Percentiles rank a stretch among this genome's conserved stretches.
Evolutionary conservation across 1,140 invertebrate genomes (phyloP).

Genomic region (Drosophila quadrilineata): DNA sequence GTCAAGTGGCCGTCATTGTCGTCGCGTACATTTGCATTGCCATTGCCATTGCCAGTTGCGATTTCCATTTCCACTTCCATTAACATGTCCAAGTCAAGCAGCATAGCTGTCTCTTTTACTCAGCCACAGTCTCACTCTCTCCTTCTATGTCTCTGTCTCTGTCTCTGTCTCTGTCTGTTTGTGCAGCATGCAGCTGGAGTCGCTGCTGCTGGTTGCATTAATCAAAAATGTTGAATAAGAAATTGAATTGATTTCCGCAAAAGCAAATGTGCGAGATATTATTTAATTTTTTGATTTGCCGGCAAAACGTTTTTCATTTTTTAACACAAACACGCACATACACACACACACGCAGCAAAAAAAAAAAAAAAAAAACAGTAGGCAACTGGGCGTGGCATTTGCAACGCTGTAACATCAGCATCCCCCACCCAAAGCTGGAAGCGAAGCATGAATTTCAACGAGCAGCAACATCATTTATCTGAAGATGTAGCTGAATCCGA

Average conservation of each 20-base stretch:
- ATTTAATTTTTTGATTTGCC: slow-evolving; percentile 57
- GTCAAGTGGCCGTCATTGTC: slow-evolving; percentile 62
- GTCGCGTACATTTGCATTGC: not conserved
- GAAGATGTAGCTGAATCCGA: slow-evolving; percentile 35
- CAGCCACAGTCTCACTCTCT: not conserved
- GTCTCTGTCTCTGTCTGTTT: not conserved
- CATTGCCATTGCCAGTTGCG: not conserved
- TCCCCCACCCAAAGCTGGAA: not conserved
- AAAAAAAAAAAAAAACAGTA: not conserved
- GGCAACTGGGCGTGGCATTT: slow-evolving; percentile 1
- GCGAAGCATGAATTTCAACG: slow-evolving; percentile 33
- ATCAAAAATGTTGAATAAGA: slow-evolving; percentile 79
- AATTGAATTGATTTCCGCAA: slow-evolving; percentile 66
- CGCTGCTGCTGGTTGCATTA: slow-evolving; percentile 45
- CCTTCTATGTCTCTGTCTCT: not conserved
- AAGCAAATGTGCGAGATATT: slow-evolving; percentile 70
- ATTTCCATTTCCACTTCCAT: slow-evolving; percentile 5
- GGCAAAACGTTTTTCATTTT: slow-evolving; percentile 40
- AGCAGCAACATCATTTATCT: slow-evolving; percentile 40
- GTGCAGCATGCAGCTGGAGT: slow-evolving; percentile 9
- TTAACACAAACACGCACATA: too few relatives aligned
- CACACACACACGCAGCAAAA: too few relatives aligned
- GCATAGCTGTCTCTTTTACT: not conserved
- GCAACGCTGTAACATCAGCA: not conserved
- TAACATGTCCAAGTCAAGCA: not conserved